Conservation (phyloP, 30 jellyfish, hydroid and myxozoan genomes). For the Hydra vulgaris region DNA sequence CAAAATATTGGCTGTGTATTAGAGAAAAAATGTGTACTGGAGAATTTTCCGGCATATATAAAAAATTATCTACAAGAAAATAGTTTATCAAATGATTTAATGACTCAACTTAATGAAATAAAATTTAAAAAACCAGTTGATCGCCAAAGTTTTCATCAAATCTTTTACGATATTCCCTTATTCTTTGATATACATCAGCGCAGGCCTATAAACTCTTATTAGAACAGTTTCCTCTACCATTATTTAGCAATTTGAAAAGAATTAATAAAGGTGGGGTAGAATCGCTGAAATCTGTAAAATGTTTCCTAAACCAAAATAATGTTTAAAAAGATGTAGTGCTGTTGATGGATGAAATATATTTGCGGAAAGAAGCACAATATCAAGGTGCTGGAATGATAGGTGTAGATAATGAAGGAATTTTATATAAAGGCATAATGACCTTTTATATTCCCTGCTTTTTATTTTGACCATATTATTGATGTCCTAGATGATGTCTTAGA, state of each 20-base stretch:
- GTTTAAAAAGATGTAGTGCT: not conserved
- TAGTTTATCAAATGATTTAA: not conserved
- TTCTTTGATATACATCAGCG: not conserved
- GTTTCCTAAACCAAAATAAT: not conserved
- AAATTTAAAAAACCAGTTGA: not conserved
- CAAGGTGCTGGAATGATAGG: not conserved
- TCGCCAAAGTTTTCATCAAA: not conserved
- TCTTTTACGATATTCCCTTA: not conserved
- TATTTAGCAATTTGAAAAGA: not conserved
- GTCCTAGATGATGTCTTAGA: not conserved
- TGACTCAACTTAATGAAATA: not conserved
- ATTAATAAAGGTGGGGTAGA: not conserved
- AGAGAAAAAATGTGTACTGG: not conserved
- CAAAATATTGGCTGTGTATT: not conserved
- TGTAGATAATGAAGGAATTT: not conserved
- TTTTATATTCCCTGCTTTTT: not conserved
- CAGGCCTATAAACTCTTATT: not conserved
- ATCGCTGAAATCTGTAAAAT: not conserved
- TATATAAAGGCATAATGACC: not conserved
- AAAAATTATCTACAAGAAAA: not conserved
- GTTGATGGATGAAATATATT: not conserved
- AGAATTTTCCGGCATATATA: not conserved
- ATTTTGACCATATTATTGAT: not conserved
- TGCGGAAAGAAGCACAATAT: not conserved
- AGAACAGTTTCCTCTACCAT: not conserved